Conservation (phyloP, 2,888 invertebrate genomes). For the Yponomeuta sedellus region DNA sequence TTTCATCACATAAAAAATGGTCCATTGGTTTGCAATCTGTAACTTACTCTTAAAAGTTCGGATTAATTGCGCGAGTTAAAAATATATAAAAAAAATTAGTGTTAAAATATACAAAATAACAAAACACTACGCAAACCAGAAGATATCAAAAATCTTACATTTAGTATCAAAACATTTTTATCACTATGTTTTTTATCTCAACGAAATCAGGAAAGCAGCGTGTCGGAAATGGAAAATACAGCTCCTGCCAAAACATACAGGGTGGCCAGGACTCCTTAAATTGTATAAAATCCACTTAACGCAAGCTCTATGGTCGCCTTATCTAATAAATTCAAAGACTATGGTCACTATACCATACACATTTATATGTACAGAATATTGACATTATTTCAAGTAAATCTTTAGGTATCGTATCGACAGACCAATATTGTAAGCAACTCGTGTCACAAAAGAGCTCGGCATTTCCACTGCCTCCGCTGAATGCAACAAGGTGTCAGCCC, state of each 20-base stretch:
- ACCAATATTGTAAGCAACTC: conserved; percentile 3
- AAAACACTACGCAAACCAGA: conserved; percentile 66
- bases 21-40: conserved; percentile 47
- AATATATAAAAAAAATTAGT: conserved; percentile 44
- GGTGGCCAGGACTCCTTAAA: conserved; percentile 46
- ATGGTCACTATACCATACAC: conserved; percentile 15
- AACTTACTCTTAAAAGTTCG: conserved; percentile 43
- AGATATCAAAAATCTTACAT: conserved; percentile 46
- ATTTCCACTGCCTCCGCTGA: not conserved
- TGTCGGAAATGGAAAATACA: conserved; percentile 47
- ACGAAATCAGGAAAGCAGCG: conserved; percentile 5
- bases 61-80: conserved; percentile 54
- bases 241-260: conserved; percentile 75
- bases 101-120: conserved; percentile 70
- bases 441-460: not conserved
- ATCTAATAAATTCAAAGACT: conserved; percentile 15
- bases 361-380: conserved; percentile 14
- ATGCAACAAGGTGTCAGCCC: not conserved
- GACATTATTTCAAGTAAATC: conserved; percentile 5
- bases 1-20: conserved; percentile 32
- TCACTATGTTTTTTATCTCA: conserved; percentile 37
- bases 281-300: conserved; percentile 1
- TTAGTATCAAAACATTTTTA: conserved; percentile 69
- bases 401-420: conserved; percentile 4
- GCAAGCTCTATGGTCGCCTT: conserved; percentile 12